These are phyloP conservation scores for Meda fulgida DNA, from an alignment of 2,797 vertebrate genomes.

Conservation along the genomic window DNA sequence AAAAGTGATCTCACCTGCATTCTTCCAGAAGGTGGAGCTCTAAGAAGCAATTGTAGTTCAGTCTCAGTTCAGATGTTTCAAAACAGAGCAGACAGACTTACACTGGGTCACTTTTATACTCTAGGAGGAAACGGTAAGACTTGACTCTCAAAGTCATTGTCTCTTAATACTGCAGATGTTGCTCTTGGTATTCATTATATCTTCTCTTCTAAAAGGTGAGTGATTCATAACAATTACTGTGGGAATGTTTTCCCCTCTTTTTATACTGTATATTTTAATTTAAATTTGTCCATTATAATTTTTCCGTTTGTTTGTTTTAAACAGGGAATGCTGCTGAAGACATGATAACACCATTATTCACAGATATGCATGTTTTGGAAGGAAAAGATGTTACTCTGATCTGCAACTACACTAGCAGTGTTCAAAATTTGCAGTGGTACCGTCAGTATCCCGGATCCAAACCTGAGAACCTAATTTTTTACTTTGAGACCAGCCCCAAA, in stretches of 20 bases:
- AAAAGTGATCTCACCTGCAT: no score
- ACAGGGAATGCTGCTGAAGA: background rate
- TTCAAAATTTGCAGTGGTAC: background rate
- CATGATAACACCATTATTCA: background rate
- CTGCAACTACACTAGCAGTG: background rate
- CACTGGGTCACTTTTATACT: background rate
- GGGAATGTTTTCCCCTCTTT: no score
- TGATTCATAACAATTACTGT: background rate
- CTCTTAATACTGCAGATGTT: background rate
- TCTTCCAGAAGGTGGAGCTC: background rate
- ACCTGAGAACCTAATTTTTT: background rate
- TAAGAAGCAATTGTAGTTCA: background rate
- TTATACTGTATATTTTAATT: no score
- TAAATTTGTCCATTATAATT: background rate
- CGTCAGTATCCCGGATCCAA: conserved; percentile 12
- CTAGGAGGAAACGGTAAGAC: background rate
- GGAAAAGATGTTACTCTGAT: conserved; percentile 13
- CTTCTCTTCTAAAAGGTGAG: conserved; percentile 13
- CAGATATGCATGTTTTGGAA: background rate
- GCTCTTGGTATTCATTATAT: background rate
- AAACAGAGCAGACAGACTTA: background rate
- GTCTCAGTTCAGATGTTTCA: background rate
- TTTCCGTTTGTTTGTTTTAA: background rate
- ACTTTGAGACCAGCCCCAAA: background rate
- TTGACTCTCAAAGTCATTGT: background rate